Evolutionary conservation across 2,888 invertebrate species (phyloP).

Genomic region (Drosophila emarginata): DNA sequence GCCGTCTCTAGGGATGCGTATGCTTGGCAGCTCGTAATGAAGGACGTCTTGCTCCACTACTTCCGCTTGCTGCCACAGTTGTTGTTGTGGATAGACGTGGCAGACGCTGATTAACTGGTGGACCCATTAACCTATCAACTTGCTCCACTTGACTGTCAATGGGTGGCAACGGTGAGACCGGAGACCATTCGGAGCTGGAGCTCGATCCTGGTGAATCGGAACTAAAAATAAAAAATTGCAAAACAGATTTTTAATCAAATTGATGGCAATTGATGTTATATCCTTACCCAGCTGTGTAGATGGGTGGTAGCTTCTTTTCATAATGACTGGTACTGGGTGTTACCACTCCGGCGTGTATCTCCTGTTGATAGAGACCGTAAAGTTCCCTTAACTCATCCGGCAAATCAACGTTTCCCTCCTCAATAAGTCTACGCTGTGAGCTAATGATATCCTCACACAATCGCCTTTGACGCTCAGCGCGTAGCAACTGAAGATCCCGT

Average conservation of each 20-base stretch:
- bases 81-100: constrained; percentile 70
- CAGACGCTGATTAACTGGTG: constrained; percentile 80
- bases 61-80: constrained; percentile 19
- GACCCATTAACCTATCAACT: constrained; percentile 80
- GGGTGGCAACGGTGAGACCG: constrained; percentile 80
- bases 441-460: constrained; percentile 96
- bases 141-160: constrained; percentile 65
- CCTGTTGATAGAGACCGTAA: constrained; percentile 92
- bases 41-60: constrained; percentile 45
- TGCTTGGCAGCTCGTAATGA: constrained; percentile 63
- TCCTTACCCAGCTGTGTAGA: constrained; percentile 81
- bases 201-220: constrained; percentile 82
- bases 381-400: constrained; percentile 90
- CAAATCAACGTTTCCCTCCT: constrained; percentile 88
- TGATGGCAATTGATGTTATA: background rate
- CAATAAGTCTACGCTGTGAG: constrained; percentile 91
- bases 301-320: constrained; percentile 82
- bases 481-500: constrained; percentile 91
- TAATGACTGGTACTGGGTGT: constrained; percentile 78
- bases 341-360: constrained; percentile 90
- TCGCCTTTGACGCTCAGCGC: constrained; percentile 92
- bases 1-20: constrained; percentile 50
- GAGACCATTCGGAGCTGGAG: constrained; percentile 82
- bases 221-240: constrained; percentile 45
- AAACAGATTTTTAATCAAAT: background rate